Evolutionary conservation across 2,113 vertebrate genomes (phyloP), one percentile per base, ranked within the genome.

Genomic region (Poeciliopsis prolifica): DNA sequence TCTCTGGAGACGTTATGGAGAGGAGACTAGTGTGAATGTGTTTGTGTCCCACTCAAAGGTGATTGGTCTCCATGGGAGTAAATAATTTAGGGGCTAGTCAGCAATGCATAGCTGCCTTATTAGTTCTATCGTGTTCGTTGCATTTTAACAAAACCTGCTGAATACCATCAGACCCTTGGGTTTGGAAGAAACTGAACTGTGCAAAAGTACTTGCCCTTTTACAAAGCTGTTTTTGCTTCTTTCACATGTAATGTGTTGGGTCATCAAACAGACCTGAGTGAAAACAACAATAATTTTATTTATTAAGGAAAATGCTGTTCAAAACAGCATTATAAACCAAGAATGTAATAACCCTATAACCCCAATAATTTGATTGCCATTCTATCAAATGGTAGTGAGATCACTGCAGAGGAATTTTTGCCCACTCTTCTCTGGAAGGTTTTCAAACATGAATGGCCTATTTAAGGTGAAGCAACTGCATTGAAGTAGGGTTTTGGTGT

Each of bases 81-180:
- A 72, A 80, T 80, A 69, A 75, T 70, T 82, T 22, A 84, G 60
- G 44, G 37, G n/a, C 40, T 22, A 72, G 19, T 44, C 37, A 60
- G 54, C 51, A 78, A 72, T 70, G 80, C 72, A 68, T 33, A 61
- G 48, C 69, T 65, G 37, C 37, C 19, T 63, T 61, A 26, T 70
- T 13, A 29, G 37, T 19, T 72, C 17, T 30, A 7, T 15, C 1
- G 24, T 72, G 26, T 61, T 71, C 22, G 15, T 35, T 15, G 30
- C n/a, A 48, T 42, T 44, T 44, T 17, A 11, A 10, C 30, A 11
- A 65, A 5, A 37, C 19, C 7, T 37, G 3, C 51, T 54, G 51
- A 54, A 24, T 12, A 26, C 35, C 14, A 4, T 22, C 2, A 22
- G 5, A 28, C 1, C 33, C 40, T 10, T 19, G 28, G 8, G 26